A percentile compares a stretch with the other conserved stretches of the same genome.
Conservation (phyloP, 2,113 vertebrate genomes). For the Dolichotis patagonum region DNA sequence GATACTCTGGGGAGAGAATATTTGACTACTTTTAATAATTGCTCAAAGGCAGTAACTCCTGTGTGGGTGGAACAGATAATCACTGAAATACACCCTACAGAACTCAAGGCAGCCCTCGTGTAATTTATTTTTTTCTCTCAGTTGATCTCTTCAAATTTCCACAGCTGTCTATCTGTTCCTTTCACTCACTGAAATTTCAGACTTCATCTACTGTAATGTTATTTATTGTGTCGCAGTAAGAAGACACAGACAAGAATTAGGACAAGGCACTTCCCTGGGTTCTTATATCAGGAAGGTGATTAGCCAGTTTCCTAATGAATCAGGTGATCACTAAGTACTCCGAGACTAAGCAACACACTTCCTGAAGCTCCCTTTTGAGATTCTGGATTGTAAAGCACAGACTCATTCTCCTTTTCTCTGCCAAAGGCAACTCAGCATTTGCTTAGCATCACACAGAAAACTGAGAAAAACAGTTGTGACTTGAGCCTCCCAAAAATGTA, state of each 20-base stretch:
- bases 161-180: not conserved
- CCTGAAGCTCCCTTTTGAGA: not conserved
- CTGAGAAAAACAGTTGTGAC: not conserved
- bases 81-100: not conserved
- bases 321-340: not conserved
- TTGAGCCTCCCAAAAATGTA: not conserved
- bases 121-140: not conserved
- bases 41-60: not conserved
- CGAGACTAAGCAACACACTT: not conserved
- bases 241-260: not conserved
- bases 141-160: not conserved
- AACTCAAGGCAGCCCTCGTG: not conserved
- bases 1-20: conserved; percentile 22
- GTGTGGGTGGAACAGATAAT: not conserved
- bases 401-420: not conserved
- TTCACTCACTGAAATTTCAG: not conserved
- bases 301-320: not conserved
- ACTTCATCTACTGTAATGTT: not conserved
- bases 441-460: not conserved
- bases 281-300: not conserved
- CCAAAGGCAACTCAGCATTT: not conserved
- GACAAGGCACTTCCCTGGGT: not conserved
- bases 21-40: conserved; percentile 30
- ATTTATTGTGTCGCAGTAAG: not conserved
- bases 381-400: not conserved